Percentiles rank a stretch among this genome's conserved stretches.
phyloP scores from a whole-genome alignment of 1,140 invertebrate genomes.

The Rhagoletis pomonella region DNA sequence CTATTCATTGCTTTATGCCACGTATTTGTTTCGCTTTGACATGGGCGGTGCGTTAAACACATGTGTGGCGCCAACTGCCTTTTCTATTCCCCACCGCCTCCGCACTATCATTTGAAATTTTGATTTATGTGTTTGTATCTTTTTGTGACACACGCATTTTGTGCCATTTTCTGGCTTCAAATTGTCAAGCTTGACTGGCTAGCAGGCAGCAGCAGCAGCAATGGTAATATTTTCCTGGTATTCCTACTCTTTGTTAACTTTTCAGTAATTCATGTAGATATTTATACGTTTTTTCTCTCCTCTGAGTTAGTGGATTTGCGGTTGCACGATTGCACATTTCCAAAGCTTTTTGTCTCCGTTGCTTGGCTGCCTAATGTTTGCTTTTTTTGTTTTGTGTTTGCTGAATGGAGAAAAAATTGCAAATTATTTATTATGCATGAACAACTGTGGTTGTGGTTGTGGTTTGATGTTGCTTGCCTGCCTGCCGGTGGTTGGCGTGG shows the following conservation, averaged over 20 bases:
- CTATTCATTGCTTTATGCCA: not conserved
- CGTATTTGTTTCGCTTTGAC: not conserved
- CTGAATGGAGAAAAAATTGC: constrained; percentile 21
- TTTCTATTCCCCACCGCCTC: not conserved
- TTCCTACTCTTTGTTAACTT: constrained; percentile 3
- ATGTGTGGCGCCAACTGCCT: not conserved
- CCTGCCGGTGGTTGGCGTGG: constrained; percentile 6
- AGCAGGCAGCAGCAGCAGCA: not conserved
- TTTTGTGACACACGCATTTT: constrained; percentile 16
- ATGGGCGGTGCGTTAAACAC: not conserved
- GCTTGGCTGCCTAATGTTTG: not conserved
- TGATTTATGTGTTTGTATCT: constrained; percentile 7
- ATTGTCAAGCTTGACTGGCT: constrained; percentile 7
- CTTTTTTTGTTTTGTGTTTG: not conserved
- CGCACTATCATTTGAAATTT: not conserved
- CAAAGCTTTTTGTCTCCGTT: not conserved
- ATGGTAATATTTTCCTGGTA: not conserved
- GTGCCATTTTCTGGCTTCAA: not conserved
- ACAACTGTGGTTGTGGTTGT: not conserved
- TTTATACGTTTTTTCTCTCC: not conserved
- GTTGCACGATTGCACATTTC: not conserved
- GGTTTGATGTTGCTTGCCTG: constrained; percentile 1
- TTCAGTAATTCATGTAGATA: not conserved
- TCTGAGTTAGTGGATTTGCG: not conserved
- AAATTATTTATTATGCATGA: constrained; percentile 46